Evolutionary conservation across 2,113 vertebrate genomes (phyloP), one percentile per base, ranked within the genome.

Genomic region (Lepisosteus oculatus): DNA sequence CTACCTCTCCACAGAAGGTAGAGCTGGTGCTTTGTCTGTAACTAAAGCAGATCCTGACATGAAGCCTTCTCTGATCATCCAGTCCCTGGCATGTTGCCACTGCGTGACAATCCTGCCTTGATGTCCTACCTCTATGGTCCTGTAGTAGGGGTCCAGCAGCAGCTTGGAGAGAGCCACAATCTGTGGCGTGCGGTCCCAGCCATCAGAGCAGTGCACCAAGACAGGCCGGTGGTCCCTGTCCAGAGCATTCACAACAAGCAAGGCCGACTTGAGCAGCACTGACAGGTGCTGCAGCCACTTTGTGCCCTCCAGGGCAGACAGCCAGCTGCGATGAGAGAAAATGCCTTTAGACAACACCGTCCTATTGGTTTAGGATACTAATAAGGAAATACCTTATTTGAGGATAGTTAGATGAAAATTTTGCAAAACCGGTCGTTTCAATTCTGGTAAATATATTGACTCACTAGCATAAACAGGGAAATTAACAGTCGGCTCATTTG

Each of bases 241-340:
- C 84, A 98, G 94, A 0, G 97, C 91, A 0, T 97, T 96, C 65
- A 98, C 94, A 4, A 97, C 97, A 0, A 99, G 86, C 8, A 97
- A 90, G 0, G 96, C 93, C 0, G 96, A 95, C 54, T 99, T 99
- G 72, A 99, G 88, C 68, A 99, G 90, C 87, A 98, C 86, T 2
- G 97, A 98, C 9, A 99, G 83, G 79, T 99, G 97, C 87, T 99
- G 97, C 78, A 99, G 92, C 97, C 97, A 99, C 71, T 96, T 96
- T 76, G 97, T 99, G 80, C 96, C 92, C 85, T 99, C 97, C 78
- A 99, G 89, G 70, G 97, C 95, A 44, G 97, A 99, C 29, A 99
- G 90, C 97, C 97, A 99, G 86, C 97, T 99, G 80, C 55, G 72
- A 69, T 75, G 67, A 79, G 81, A 78, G 51, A 51, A 78, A 14